Conservation (phyloP, 2,797 vertebrate genomes). For the Crenichthys baileyi region DNA sequence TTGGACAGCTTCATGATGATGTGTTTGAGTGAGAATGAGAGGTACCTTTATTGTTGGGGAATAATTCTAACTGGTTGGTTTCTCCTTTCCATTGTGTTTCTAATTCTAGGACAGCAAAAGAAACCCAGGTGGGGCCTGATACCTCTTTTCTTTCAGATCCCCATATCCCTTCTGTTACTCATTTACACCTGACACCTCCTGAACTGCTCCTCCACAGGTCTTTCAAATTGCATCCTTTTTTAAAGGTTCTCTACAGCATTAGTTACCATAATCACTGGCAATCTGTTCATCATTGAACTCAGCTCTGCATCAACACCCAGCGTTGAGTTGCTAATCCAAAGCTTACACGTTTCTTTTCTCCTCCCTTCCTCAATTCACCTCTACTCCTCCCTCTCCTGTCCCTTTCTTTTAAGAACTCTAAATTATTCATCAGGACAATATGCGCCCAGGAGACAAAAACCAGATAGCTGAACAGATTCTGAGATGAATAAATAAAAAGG, state of each 20-base stretch:
- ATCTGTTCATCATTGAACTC: slow-evolving; percentile 28
- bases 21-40: slow-evolving; percentile 29
- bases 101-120: slow-evolving; percentile 65
- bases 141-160: slow-evolving; percentile 38
- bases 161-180: slow-evolving; percentile 28
- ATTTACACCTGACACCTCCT: slow-evolving; percentile 23
- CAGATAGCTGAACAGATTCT: slow-evolving; percentile 48
- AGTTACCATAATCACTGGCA: slow-evolving; percentile 58
- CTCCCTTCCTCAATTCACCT: slow-evolving; percentile 18
- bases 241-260: slow-evolving; percentile 54
- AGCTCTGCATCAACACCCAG: slow-evolving; percentile 6
- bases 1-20: slow-evolving; percentile 31
- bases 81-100: slow-evolving; percentile 52
- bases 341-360: neutral
- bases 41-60: slow-evolving; percentile 37
- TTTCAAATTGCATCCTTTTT: slow-evolving; percentile 49
- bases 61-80: slow-evolving; percentile 65
- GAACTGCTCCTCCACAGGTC: slow-evolving; percentile 35
- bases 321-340: slow-evolving; percentile 28
- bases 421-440: slow-evolving; percentile 69
- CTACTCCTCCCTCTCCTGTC: neutral
- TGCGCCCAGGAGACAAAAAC: slow-evolving; percentile 47
- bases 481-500: slow-evolving; percentile 72
- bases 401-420: slow-evolving; percentile 61
- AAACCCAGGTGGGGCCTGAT: slow-evolving; percentile 53